Conservation (phyloP, 2,888 invertebrate species). For the Athrips mouffetella region DNA sequence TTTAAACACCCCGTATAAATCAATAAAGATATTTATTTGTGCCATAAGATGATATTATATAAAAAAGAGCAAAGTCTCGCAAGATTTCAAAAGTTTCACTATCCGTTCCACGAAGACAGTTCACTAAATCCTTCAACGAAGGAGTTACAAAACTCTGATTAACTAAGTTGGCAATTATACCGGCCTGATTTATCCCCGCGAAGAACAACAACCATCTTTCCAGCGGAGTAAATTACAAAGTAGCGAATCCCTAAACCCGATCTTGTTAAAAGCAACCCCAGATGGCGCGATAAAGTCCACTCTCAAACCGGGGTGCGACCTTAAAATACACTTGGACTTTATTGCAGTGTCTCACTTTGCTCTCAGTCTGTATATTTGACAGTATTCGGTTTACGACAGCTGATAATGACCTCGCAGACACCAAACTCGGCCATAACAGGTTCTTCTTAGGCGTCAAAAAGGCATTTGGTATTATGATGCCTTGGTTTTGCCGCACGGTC, state of each 20-base stretch:
- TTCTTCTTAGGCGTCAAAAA: background rate
- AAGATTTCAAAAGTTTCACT: too few species aligned
- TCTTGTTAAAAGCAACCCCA: background rate
- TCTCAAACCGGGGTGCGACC: slow-evolving; percentile 13
- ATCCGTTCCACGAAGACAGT: too few species aligned
- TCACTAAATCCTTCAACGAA: too few species aligned
- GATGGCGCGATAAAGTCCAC: background rate
- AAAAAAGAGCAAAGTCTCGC: too few species aligned
- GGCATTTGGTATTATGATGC: background rate
- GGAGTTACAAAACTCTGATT: too few species aligned
- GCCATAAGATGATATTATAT: too few species aligned
- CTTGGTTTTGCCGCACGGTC: background rate
- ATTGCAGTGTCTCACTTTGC: background rate
- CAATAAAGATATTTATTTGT: too few species aligned
- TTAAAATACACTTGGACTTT: slow-evolving; percentile 2
- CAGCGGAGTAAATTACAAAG: too few species aligned
- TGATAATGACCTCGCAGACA: background rate
- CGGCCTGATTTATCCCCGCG: too few species aligned
- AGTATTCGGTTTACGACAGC: background rate
- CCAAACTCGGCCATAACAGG: background rate
- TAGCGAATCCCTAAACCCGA: background rate
- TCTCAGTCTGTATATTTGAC: background rate
- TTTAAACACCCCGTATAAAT: too few species aligned
- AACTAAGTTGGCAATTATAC: too few species aligned
- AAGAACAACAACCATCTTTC: too few species aligned